Conservation (phyloP, 2,797 vertebrate species). For the Threskiornis aethiopicus region DNA sequence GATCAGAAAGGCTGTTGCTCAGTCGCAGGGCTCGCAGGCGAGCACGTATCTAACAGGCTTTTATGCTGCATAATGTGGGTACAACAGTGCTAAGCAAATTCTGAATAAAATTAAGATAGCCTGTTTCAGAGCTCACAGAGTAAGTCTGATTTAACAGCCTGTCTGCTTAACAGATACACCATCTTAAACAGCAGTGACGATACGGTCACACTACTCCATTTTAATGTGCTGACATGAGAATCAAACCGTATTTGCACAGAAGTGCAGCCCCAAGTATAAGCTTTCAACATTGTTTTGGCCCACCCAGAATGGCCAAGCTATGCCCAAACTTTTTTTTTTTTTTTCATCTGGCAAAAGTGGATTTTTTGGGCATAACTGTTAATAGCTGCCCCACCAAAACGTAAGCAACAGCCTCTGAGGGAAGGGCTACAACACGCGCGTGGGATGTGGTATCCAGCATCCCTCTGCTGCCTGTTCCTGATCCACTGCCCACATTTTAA, state of each 20-base stretch:
- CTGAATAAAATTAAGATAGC: constrained; percentile 11
- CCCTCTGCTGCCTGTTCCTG: not conserved
- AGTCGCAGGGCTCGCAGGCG: not conserved
- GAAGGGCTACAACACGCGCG: rapidly evolving
- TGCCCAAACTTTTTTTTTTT: not conserved
- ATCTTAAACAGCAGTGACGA: not conserved
- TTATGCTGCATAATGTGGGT: not conserved
- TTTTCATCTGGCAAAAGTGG: not conserved
- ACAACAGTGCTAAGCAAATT: not conserved
- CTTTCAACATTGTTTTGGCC: not conserved
- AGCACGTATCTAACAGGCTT: not conserved
- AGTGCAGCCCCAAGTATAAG: not conserved
- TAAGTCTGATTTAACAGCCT: not conserved
- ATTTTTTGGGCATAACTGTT: not conserved
- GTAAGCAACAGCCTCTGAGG: rapidly evolving
- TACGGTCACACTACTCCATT: not conserved
- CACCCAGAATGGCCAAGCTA: not conserved
- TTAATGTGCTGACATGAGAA: not conserved
- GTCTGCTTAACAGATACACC: not conserved
- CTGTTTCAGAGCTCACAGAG: not conserved
- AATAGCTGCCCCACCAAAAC: not conserved
- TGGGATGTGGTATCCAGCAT: not conserved
- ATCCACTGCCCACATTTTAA: not conserved
- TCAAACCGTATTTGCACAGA: not conserved
- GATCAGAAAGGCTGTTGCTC: not conserved